Evolutionary conservation across 2,888 invertebrate species (phyloP), one percentile per base, ranked within the genome.

Genomic region (Dynastes grantii): DNA sequence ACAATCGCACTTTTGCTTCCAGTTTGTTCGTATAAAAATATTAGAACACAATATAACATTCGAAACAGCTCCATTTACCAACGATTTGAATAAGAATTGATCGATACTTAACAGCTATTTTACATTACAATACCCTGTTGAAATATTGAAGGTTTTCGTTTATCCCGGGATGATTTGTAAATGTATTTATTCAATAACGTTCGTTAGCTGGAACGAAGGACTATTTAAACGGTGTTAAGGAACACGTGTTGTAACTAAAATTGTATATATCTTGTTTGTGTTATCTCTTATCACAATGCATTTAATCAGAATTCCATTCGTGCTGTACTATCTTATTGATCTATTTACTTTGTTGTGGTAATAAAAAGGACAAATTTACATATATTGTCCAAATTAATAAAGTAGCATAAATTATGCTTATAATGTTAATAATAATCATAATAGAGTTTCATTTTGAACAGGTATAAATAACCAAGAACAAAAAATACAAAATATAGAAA

Each of bases 171-270:
- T 61, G 73, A 58, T 58, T 58, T 73, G 45, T 73, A 73, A 73
- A 61, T 61, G 55, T 55, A 58, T 70, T 53, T 55, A 71, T 73
- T 58, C 73, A 73, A 73, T 73, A 40, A 40, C 40, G 27, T 45
- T 73, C 27, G 61, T 73, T 73, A 61, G 58, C 37, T 37, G 22
- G 16, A 22, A 37, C 22, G 32, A 16, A 71, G 16, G 37, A 58
- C 58, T 58, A 55, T 55, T 71, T 71, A 71, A 32, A 71, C 53
- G 5, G 32, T 53, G 55, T 55, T 58, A n/a, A 55, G 32, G 29
- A 0, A 2, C 5, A 55, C 55, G 55, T 55, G 55, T 53, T 13
- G 13, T 22, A 55, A 55, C 53, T 32, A 53, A 55, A 37, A 53
- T 71, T 29, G 45, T 51, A 70, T 70, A 37, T 53, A 71, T 71